Evolutionary conservation across 23 tunicate species (phyloP), one percentile per base, ranked within the genome.

Genomic region (Trididemnum clinides): DNA sequence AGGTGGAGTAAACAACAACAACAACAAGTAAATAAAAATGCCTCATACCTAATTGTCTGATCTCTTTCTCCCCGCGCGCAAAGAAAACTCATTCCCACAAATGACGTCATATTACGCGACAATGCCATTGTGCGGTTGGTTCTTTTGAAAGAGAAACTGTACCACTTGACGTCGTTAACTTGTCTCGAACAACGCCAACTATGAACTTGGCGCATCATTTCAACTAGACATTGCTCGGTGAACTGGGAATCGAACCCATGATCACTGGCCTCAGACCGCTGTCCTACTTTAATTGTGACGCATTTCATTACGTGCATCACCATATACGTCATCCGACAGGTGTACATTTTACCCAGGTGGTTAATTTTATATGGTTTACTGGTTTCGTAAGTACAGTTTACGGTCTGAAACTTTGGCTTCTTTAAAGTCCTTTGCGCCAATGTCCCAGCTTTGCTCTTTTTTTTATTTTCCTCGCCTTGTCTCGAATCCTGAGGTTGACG

Each of bases 111-210:
- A 20, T 69, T 32, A 6, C 22, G 28, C 7, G 7, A 6, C 12
- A 57, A 20, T 30, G 28, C 33, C 36, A 66, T 32, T 22, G 54
- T 19, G 57, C 80, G n/a, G 27, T 73, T 39, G 33, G 25, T n/a
- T 27, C 80, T 54, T 30, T 73, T 73, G 28, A 73, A 38, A 3
- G 80, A 73, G 22, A 73, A 37, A 73, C 57, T 21, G 31, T 20
- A 37, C 80, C 80, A 73, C 12, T 73, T 10, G 57, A 28, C 38
- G 54, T 23, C 80, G 80, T 28, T 38, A 10, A 73, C 6, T 12
- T 29, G 54, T 37, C 80, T 20, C 28, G 57, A 73, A 73, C 80
- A 73, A 2, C 80, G 28, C 80, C 80, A 73, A 2, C 57, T 36
- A 28, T 37, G 27, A 28, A 38, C 57, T n/a, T 19, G 30, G 27